Conservation (phyloP, 2,888 invertebrate species). For the Lycia hirtaria region DNA sequence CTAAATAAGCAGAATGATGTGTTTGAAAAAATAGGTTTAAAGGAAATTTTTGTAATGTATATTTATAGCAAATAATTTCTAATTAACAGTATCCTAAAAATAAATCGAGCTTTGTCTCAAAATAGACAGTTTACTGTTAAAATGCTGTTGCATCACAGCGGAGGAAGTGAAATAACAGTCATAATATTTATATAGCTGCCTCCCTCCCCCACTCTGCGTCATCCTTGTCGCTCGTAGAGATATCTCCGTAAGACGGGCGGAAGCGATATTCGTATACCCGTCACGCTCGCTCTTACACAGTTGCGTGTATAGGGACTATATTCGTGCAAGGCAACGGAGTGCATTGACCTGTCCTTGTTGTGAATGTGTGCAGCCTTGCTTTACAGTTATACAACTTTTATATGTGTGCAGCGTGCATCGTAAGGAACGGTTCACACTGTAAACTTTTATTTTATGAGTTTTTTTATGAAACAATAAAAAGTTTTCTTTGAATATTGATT, state of each 20-base stretch:
- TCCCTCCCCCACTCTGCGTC: conserved; percentile 64
- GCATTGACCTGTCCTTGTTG: conserved; percentile 85
- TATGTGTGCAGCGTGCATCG: conserved; percentile 75
- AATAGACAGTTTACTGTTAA: conserved; percentile 76
- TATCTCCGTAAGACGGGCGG: conserved; percentile 59
- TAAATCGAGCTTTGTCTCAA: conserved; percentile 75
- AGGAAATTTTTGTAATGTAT: not conserved
- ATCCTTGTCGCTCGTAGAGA: conserved; percentile 70
- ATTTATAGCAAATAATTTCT: conserved; percentile 26
- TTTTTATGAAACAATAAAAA: conserved; percentile 34
- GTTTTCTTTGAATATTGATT: conserved; percentile 21
- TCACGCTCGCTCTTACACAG: conserved; percentile 56
- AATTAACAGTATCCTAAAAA: conserved; percentile 56
- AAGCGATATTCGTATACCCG: conserved; percentile 52
- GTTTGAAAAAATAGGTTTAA: not conserved
- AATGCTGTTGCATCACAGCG: conserved; percentile 82
- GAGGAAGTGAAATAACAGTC: conserved; percentile 84
- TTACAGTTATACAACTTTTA: conserved; percentile 74
- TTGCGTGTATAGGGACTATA: conserved; percentile 59
- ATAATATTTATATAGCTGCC: conserved; percentile 83
- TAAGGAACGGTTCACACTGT: conserved; percentile 73
- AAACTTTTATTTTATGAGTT: conserved; percentile 25
- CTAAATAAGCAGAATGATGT: not conserved
- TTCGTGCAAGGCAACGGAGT: conserved; percentile 83
- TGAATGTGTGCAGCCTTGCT: conserved; percentile 83